Base-by-base conservation (phyloP, 2,888 invertebrate genomes). In the Magallana nippona region DNA sequence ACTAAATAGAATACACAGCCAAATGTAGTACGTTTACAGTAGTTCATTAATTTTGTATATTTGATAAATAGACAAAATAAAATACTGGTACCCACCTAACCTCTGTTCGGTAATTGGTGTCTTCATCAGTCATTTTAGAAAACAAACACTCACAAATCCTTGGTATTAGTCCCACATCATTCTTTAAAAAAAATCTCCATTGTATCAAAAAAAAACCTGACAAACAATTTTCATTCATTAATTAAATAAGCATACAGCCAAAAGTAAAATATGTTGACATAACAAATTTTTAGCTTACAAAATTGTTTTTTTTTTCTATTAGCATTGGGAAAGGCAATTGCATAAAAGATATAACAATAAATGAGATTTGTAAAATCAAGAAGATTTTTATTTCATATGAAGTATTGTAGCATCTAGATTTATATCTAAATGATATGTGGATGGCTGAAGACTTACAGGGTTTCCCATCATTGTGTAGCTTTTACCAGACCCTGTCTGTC, bases 401-500 rank as follows among this genome's bases (percentile, higher is more conserved):
- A 44, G 44, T 44, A 44, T 44, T 8, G 44, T 5, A 44, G 44
- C 63, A 63, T 13, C 13, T 62, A 62, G 10, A 10, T 71, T 32
- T 11, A 60, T 19, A 27, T 10, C 2, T 27, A 15, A n/a, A 13
- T 71, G 5, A 15, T 55, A 55, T 55, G 55, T n/a, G 17, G 44
- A 55, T n/a, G 15, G n/a, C 17, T 78, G 10, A 78, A n/a, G 55
- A 44, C 62, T 81, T 88, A 96, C 95, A 88, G 94, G 95, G 22
- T 95, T 94, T 57, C 98, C 98, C 95, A 97, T 97, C 98, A 98
- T 98, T 0, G 98, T 98, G 91, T 96, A 97, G 0, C 98, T 98
- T 94, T 98, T 98, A 0, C 98, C 98, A 82, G 97, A 97, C 15
- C 98, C 97, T 1, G 98, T 98, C 95, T 98, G 98, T 0, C 98